Evolutionary conservation across 1,140 invertebrate genomes (phyloP).

Genomic region (Lamellibrachia luymesi): DNA sequence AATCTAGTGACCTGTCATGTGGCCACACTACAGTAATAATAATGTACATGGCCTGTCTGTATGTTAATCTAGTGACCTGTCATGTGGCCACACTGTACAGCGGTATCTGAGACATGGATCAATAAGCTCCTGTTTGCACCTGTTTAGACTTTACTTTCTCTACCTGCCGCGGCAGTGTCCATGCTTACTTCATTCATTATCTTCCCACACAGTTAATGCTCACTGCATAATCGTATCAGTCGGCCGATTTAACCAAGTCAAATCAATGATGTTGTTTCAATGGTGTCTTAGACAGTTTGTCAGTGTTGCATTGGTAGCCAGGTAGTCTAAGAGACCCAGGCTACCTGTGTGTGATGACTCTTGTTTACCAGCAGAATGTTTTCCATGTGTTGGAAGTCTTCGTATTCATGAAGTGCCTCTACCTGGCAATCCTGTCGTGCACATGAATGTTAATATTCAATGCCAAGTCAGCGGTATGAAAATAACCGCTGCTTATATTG

Average conservation of each 20-base stretch:
- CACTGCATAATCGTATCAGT: not conserved
- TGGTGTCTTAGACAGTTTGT: too few relatives aligned
- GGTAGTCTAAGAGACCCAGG: not conserved
- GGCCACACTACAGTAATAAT: not conserved
- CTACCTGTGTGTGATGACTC: not conserved
- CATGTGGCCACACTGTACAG: not conserved
- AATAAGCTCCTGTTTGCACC: not conserved
- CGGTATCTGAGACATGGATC: not conserved
- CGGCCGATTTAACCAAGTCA: not conserved
- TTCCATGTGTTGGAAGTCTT: not conserved
- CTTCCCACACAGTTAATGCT: not conserved
- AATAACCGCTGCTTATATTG: not conserved
- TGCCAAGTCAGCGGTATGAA: not conserved
- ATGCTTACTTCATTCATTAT: not conserved
- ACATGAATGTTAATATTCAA: not conserved
- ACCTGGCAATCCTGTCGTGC: not conserved
- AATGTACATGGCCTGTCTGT: not conserved
- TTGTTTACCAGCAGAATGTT: not conserved
- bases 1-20: not conserved
- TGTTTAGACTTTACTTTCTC: not conserved
- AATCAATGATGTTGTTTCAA: not conserved
- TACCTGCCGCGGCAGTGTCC: not conserved
- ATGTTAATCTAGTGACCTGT: not conserved
- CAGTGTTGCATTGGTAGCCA: not conserved
- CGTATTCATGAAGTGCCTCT: not conserved